Percentiles rank a stretch among this genome's conserved stretches.
phyloP scores from a whole-genome alignment of 2,797 vertebrate genomes.

The Pseudochromis fuscus region DNA sequence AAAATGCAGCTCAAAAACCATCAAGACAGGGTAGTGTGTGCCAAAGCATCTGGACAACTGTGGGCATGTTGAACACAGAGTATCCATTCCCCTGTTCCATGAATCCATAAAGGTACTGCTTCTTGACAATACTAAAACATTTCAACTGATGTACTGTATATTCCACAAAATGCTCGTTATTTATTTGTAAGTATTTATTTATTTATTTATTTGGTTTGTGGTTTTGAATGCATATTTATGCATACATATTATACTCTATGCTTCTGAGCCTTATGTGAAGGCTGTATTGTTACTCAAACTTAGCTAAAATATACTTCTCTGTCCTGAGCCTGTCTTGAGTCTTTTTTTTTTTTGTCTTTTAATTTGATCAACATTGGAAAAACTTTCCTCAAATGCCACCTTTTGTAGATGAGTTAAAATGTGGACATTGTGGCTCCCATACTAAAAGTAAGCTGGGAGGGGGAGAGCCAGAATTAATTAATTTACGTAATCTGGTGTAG shows the following conservation, averaged over 20 bases:
- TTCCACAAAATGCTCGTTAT: conserved; percentile 85
- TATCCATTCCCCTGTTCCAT: conserved; percentile 68
- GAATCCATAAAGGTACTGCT: conserved; percentile 68
- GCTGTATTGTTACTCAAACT: conserved; percentile 83
- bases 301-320: conserved; percentile 86
- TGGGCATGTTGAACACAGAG: conserved; percentile 78
- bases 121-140: conserved; percentile 77
- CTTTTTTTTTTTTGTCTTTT: conserved; percentile 8
- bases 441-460: conserved; percentile 26
- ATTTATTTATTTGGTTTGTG: conserved; percentile 85
- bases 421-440: rapidly evolving
- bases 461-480: conserved; percentile 3
- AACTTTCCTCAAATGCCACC: neutral
- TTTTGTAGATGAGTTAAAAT: neutral
- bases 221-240: conserved; percentile 85
- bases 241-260: conserved; percentile 83
- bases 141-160: conserved; percentile 83
- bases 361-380: neutral
- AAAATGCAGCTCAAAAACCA: conserved; percentile 50
- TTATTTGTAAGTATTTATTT: conserved; percentile 86
- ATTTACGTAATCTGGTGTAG: neutral
- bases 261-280: conserved; percentile 83
- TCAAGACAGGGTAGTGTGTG: conserved; percentile 59
- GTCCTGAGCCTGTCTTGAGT: conserved; percentile 74
- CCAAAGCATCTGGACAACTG: conserved; percentile 72